phyloP scores from a whole-genome alignment of 2,797 vertebrate species.

The Alfaro cultratus region DNA sequence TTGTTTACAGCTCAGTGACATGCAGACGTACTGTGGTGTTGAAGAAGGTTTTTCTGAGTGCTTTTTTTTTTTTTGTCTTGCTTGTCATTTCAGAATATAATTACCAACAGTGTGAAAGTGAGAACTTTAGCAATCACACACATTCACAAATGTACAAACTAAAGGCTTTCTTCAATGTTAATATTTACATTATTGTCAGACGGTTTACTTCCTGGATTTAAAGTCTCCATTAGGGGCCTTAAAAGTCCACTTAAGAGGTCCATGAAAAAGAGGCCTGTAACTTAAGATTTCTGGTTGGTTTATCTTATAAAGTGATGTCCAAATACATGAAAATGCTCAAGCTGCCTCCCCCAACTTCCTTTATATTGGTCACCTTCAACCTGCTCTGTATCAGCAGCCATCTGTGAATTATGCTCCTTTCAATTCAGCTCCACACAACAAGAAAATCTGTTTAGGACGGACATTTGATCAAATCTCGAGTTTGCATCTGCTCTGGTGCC shows the following conservation, averaged over 20 bases:
- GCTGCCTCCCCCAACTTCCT: not conserved
- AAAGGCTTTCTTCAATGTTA: constrained; percentile 43
- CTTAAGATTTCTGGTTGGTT: constrained; percentile 11
- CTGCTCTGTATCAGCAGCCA: constrained; percentile 16
- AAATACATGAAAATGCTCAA: not conserved
- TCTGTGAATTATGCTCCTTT: constrained; percentile 32
- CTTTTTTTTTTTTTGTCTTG: constrained; percentile 8
- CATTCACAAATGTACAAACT: constrained; percentile 25
- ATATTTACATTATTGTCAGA: constrained; percentile 69
- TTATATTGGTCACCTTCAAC: constrained; percentile 38
- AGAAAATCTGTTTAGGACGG: constrained; percentile 73
- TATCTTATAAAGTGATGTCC: constrained; percentile 5
- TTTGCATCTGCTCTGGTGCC: constrained; percentile 68
- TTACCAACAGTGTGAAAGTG: constrained; percentile 21
- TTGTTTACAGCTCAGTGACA: constrained; percentile 63
- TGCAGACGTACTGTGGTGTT: constrained; percentile 28
- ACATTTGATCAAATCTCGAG: constrained; percentile 72
- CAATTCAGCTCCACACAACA: constrained; percentile 50
- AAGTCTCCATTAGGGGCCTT: constrained; percentile 66
- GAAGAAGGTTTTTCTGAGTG: constrained; percentile 31
- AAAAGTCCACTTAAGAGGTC: constrained; percentile 43
- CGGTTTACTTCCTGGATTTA: constrained; percentile 63
- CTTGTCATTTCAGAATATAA: constrained; percentile 21
- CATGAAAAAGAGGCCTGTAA: constrained; percentile 22
- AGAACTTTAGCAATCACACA: constrained; percentile 39